Evolutionary conservation across 2,888 invertebrate genomes (phyloP), one percentile per base, ranked within the genome.

Genomic region (Drosophila buzzatii): DNA sequence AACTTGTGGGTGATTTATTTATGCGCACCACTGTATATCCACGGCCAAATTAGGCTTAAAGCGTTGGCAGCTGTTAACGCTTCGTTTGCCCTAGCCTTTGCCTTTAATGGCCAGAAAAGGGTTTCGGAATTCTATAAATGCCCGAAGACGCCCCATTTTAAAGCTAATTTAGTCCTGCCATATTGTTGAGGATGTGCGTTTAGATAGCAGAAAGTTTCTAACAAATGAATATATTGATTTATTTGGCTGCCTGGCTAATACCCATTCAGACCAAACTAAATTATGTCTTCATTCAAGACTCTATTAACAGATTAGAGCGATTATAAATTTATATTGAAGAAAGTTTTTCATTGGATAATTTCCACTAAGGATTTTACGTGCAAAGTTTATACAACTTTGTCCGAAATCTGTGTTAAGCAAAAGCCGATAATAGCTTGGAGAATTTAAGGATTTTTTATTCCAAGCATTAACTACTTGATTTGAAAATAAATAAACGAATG

Each of bases 1-100:
- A 82, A 82, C 63, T 76, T 66, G 79, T 68, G 81, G 75, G 82
- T 82, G 82, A 82, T 82, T 82, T 82, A 81, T 82, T 73, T 81
- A 73, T 79, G 74, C 59, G 44, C 53, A 44, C 56, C 57, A 35
- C 52, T 47, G 68, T 73, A 57, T 76, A 69, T 64, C 62, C 64
- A 56, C 62, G 72, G 67, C 66, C 76, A 82, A 82, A 82, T 82
- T 82, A 73, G 81, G 82, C 76, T 79, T 70, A 70, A 70, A 62
- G 56, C 79, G 41, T 53, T 57, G 76, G 76, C 73, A 81, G 73
- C 73, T 76, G 70, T 76, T 81, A 81, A 82, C 82, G 81, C 78
- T 79, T 82, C 79, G 73, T 49, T 78, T 63, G 53, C 35, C 57
- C 52, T 64, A n/a, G 51, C 39, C 39, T 53, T 59, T 42, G 45